phyloP scores from a whole-genome alignment of 2,113 vertebrate genomes.

The Pangasianodon gigas region DNA sequence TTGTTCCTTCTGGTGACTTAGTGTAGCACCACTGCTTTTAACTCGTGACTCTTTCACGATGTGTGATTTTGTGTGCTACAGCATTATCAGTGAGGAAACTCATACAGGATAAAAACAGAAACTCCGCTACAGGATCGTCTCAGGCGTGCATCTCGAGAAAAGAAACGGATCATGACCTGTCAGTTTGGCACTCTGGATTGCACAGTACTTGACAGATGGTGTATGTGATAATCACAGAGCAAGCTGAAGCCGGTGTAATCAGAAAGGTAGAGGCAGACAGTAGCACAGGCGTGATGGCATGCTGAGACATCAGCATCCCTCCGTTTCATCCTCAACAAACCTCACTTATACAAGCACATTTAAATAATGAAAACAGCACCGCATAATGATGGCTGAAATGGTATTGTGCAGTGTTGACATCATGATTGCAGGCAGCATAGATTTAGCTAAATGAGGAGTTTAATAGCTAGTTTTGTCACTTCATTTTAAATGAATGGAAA shows the following conservation, averaged over 20 bases:
- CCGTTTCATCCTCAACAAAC: background rate
- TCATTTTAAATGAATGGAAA: background rate
- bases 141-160: background rate
- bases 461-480: background rate
- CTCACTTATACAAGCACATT: background rate
- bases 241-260: background rate
- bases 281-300: background rate
- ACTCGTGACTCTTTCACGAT: too few species aligned
- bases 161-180: background rate
- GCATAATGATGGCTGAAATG: background rate
- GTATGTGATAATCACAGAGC: background rate
- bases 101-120: background rate
- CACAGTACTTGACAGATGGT: background rate
- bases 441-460: background rate
- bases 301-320: background rate
- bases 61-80: background rate
- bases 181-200: background rate
- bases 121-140: background rate
- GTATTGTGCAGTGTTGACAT: too few species aligned
- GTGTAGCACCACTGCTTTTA: too few species aligned
- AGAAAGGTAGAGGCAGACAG: background rate
- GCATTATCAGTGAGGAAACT: background rate
- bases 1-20: too few species aligned
- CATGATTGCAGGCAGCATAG: too few species aligned
- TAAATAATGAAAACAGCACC: background rate